These are phyloP conservation scores for Lampris megalopsis DNA, from an alignment of 2,113 vertebrate species.

Conservation along the genomic window DNA sequence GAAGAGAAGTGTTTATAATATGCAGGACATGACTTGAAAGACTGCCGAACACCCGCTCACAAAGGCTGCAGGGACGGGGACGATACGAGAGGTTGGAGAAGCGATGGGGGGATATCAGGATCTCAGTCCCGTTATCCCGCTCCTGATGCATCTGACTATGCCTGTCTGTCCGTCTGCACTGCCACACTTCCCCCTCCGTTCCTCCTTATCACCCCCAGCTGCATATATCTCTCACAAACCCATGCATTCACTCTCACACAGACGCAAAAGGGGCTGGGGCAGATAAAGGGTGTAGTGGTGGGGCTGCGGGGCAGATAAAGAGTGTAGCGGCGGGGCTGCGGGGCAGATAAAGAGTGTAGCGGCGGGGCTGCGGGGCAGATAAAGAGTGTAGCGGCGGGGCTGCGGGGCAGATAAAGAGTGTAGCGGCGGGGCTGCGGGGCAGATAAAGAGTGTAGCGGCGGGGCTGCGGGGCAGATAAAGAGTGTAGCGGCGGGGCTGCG, in stretches of 20 bases:
- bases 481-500: slow-evolving; percentile 28
- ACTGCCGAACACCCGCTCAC: too few relatives aligned
- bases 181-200: not conserved
- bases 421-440: slow-evolving; percentile 27
- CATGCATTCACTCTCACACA: slow-evolving; percentile 3
- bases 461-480: slow-evolving; percentile 24
- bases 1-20: too few relatives aligned
- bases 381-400: slow-evolving; percentile 30
- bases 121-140: not conserved
- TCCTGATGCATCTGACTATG: slow-evolving; percentile 21
- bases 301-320: too few relatives aligned
- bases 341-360: slow-evolving; percentile 37
- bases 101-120: not conserved
- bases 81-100: too few relatives aligned
- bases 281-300: slow-evolving; percentile 43
- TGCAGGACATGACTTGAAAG: too few relatives aligned
- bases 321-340: slow-evolving; percentile 1
- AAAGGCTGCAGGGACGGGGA: too few relatives aligned
- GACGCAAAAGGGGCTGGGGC: slow-evolving; percentile 8
- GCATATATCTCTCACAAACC: slow-evolving; percentile 4
- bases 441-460: slow-evolving; percentile 37
- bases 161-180: not conserved
- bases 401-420: slow-evolving; percentile 26
- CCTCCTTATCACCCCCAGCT: not conserved
- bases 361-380: slow-evolving; percentile 18